Evolutionary conservation across 2,113 vertebrate genomes (phyloP).

Genomic region (Oncorhynchus gorbuscha): DNA sequence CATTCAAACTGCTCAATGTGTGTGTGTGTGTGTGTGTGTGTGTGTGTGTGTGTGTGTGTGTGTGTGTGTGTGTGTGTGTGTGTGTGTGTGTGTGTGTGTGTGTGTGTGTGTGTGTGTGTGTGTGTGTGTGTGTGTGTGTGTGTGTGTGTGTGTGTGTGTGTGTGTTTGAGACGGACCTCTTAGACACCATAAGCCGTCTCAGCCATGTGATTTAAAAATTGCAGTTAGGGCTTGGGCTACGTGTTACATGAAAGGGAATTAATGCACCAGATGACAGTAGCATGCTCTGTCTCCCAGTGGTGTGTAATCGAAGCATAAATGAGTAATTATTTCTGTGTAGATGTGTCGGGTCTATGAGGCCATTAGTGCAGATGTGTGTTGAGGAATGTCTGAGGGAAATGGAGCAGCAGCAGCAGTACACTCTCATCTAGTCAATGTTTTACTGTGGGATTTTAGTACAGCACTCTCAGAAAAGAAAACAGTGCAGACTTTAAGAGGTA

Average conservation of each 20-base stretch:
- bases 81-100: not conserved
- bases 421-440: conserved; percentile 20
- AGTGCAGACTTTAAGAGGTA: conserved; percentile 23
- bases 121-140: conserved; percentile 12
- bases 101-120: conserved; percentile 27
- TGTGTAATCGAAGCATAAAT: conserved; percentile 38
- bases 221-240: not conserved
- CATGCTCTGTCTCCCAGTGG: not conserved
- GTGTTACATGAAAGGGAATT: not conserved
- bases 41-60: not conserved
- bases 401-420: not conserved
- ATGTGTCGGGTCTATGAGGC: conserved; percentile 32
- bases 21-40: conserved; percentile 26
- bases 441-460: not conserved
- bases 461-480: conserved; percentile 21
- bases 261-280: not conserved
- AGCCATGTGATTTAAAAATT: not conserved
- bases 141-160: not conserved
- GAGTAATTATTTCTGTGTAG: conserved; percentile 40
- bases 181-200: not conserved
- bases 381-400: conserved; percentile 24
- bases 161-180: not conserved
- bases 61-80: conserved; percentile 19
- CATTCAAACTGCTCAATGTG: conserved; percentile 40
- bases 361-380: conserved; percentile 40